These are phyloP conservation scores for Crotalus helleri DNA, from an alignment of 2,113 vertebrate genomes.

Conservation along the genomic window DNA sequence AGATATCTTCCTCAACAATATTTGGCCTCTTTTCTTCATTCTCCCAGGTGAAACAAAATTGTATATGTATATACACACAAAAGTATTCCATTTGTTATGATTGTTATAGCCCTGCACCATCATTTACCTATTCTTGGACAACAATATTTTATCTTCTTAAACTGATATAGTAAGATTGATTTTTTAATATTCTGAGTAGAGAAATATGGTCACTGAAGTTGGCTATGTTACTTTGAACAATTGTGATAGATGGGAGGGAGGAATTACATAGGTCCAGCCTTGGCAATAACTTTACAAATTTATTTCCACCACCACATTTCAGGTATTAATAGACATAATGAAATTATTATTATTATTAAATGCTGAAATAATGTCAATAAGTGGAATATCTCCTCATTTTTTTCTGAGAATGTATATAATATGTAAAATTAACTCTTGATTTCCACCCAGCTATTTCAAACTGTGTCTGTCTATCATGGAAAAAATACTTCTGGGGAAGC, in stretches of 20 bases:
- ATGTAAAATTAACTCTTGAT: not conserved
- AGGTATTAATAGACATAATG: not conserved
- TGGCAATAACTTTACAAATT: not conserved
- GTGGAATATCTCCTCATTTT: not conserved
- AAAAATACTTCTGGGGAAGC: not conserved
- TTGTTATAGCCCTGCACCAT: conserved; percentile 37
- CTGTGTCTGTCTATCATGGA: not conserved
- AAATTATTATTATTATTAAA: too few species aligned
- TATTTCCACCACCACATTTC: not conserved
- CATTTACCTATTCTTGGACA: conserved; percentile 34
- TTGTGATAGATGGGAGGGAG: not conserved
- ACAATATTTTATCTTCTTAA: conserved; percentile 25
- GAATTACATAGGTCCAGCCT: not conserved
- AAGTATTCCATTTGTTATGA: not conserved
- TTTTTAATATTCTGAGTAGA: not conserved
- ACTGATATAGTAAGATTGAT: not conserved
- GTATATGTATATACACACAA: not conserved
- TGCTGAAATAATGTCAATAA: not conserved
- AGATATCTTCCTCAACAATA: conserved; percentile 59
- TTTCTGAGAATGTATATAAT: not conserved
- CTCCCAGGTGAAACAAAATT: conserved; percentile 11
- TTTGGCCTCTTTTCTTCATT: conserved; percentile 40
- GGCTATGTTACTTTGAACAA: not conserved
- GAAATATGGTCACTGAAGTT: not conserved
- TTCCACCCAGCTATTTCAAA: not conserved